Evolutionary conservation across 2,888 invertebrate species (phyloP), one percentile per base, ranked within the genome.

Genomic region (Diaprepes abbreviatus): DNA sequence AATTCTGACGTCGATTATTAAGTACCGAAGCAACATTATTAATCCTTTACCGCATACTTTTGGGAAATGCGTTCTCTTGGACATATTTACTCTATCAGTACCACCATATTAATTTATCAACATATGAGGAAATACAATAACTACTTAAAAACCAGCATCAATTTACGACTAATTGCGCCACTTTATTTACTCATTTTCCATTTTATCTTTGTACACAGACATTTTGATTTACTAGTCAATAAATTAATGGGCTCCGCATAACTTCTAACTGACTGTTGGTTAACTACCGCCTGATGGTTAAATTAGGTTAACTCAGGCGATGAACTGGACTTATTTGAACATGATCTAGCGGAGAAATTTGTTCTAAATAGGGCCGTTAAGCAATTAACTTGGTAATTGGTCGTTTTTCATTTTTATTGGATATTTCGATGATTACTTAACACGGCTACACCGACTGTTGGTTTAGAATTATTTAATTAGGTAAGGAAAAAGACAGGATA

Each of bases 341-440:
- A 40, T 36, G 2, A 16, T 45, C 24, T 33, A 50, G 43, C 16
- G 16, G 12, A 28, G 48, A 50, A 66, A 66, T 66, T 66, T 58
- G 66, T 50, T 50, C 64, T 24, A 28, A n/a, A 64, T 54, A 33
- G 52, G 40, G 24, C 12, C 36, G 43, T 40, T 28, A 21, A 48
- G 28, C 24, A 31, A 54, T 64, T 45, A 64, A 55, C 35, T 19
- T 31, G 24, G n/a, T 66, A 66, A 58, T 66, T 48, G 66, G 57
- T 36, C 28, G 19, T 57, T 66, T 66, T 58, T 66, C 43, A 40
- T n/a, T 64, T 64, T 55, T 64, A 55, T 64, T 55, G 64, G 52
- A 28, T 14, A 35, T 52, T 63, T 50, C 52, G 52, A 28, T 63
- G 52, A 52, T 63, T 52, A 28, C 48, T 16, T 10, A 28, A 28